Evolutionary conservation across 2,888 invertebrate genomes (phyloP), one percentile per base, ranked within the genome.

Genomic region (Pyrochroa serraticornis): DNA sequence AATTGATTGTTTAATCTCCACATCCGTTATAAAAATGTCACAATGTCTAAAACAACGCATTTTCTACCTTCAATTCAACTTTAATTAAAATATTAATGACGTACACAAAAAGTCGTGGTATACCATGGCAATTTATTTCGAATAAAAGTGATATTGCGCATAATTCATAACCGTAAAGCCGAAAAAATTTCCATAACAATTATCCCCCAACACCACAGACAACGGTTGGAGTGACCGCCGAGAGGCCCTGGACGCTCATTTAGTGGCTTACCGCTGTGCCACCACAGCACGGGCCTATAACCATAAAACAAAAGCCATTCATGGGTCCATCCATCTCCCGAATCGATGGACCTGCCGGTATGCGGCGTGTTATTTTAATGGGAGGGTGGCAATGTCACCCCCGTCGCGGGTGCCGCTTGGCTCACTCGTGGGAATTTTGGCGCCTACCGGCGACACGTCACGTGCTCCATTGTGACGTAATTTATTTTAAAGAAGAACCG

Each of bases 241-340:
- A 45, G 50, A 46, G 57, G 49, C 58, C 51, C 35, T 48, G 41
- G 52, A 58, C 55, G 43, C 54, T 60, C 64, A 58, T 64, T 64
- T 62, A 53, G 59, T 53, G 64, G 62, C 52, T 48, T 53, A 57
- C 64, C 57, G 62, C 64, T 64, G 64, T 44, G 64, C 45, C 39
- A 55, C 52, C 57, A 46, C 58, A 62, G 53, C 62, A 59, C 50
- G 53, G 42, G 58, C 53, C 55, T 55, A 58, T 57, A 62, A 64
- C 58, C 60, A 64, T 64, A 64, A 65, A 66, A 60, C 66, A 62
- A 63, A 64, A 62, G 60, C 62, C 64, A 66, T 67, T 67, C 67
- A 65, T 63, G 55, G 51, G 22, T 44, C 45, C 51, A 54, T 62
- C 59, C 51, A 53, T 60, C 49, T 60, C 53, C 34, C 9, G 14